Base-by-base conservation (phyloP, 2,797 vertebrate genomes). In the Poeciliopsis turneri region DNA sequence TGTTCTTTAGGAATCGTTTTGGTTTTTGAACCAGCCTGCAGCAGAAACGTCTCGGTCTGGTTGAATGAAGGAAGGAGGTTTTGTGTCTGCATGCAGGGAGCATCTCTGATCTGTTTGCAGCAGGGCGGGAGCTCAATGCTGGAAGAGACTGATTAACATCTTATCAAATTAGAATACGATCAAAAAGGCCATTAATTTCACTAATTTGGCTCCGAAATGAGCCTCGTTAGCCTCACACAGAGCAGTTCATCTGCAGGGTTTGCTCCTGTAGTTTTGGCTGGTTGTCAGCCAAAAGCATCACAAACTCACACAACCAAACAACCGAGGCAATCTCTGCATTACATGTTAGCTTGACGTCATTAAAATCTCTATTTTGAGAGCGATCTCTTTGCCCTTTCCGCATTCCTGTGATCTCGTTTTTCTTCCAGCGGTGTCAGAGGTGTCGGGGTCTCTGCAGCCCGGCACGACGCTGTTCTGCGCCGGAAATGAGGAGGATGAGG, bases 381-480 rank as follows among this genome's bases (percentile, higher is more conserved):
- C 23, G 1, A 12, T 33, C 33, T 23, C 7, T 33, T 45, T 45
- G 39, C 25, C 66, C 11, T 69, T 23, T n/a, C 39, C 13, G 23
- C 25, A 69, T 69, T 69, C 66, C 43, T 7, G 25, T 36, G 72
- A 53, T 0, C 25, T 18, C 25, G 25, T 36, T 76, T 49, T n/a
- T 46, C 23, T 78, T 74, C 39, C 80, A 97, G 97, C 94, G 0
- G 82, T 97, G 68, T 87, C 86, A 0, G 97, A 97, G 79, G 96
- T 97, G 77, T 94, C 85, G 0, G 84, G 76, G 25, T 93, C 93
- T 74, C 80, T 97, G 85, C 92, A 94, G 39, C 91, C 95, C 76
- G 90, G 92, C 74, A 92, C 97, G 90, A 64, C 83, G 68, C 94
- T 95, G 64, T 97, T 97, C 89, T 94, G 94, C 84, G 84, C 80